These are phyloP conservation scores for Anseranas semipalmata DNA, from an alignment of 2,113 vertebrate genomes.

Conservation along the genomic window DNA sequence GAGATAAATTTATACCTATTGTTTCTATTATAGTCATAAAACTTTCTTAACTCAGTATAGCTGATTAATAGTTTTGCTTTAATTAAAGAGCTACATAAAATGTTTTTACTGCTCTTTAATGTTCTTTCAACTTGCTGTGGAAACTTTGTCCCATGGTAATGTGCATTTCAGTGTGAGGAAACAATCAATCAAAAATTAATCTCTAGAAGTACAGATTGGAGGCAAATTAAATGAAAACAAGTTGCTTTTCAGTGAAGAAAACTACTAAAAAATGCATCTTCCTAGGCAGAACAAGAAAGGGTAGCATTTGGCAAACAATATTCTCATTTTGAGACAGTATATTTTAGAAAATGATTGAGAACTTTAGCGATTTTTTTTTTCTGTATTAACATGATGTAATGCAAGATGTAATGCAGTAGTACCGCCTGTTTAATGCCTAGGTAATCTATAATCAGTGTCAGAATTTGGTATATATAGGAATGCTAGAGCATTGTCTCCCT, in stretches of 20 bases:
- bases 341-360: neutral
- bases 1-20: neutral
- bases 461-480: neutral
- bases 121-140: neutral
- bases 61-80: neutral
- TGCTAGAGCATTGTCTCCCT: neutral
- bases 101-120: neutral
- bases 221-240: constrained; percentile 3
- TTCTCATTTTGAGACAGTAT: neutral
- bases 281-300: neutral
- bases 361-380: neutral
- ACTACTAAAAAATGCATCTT: neutral
- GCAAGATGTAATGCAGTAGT: neutral
- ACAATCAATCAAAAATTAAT: constrained; percentile 9
- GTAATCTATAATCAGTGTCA: neutral
- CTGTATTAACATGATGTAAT: neutral
- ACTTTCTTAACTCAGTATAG: neutral
- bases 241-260: neutral
- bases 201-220: neutral
- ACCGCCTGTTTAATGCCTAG: neutral
- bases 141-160: neutral
- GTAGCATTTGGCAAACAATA: neutral
- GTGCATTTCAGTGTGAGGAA: neutral
- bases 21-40: neutral
- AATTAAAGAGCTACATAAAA: neutral